These are phyloP conservation scores for Rattus norvegicus DNA, from an alignment of 2,113 vertebrate species.

Conservation along the genomic window DNA sequence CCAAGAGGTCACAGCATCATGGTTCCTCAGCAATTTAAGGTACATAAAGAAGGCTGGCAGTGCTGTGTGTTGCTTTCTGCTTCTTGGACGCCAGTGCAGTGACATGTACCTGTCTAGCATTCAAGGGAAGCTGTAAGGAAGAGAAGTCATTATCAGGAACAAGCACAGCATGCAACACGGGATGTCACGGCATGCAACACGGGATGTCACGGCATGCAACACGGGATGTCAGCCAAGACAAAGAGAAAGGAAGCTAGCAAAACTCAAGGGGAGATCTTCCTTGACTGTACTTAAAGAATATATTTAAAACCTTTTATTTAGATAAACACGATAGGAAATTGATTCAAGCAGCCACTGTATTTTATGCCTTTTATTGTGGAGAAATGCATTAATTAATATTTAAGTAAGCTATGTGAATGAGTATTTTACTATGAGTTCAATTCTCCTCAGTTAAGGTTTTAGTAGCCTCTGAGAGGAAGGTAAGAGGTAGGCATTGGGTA, in stretches of 20 bases:
- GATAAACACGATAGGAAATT: not conserved
- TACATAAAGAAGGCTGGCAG: not conserved
- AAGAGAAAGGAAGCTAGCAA: not conserved
- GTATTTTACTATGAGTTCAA: not conserved
- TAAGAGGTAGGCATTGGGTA: not conserved
- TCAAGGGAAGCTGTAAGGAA: not conserved
- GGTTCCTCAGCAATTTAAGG: not conserved
- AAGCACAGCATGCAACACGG: not conserved
- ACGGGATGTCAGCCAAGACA: not conserved
- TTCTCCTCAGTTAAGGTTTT: not conserved
- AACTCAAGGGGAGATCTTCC: not conserved
- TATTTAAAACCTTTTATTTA: not conserved
- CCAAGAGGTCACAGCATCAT: not conserved
- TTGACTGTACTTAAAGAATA: not conserved
- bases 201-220: not conserved
- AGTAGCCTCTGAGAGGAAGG: not conserved
- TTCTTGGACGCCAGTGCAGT: not conserved
- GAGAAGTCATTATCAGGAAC: not conserved
- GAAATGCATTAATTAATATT: not conserved
- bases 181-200: not conserved
- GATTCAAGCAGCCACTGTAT: not conserved
- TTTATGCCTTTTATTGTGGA: not conserved
- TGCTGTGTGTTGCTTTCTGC: not conserved
- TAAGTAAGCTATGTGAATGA: not conserved
- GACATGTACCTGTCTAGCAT: not conserved